Conservation (phyloP, 1,140 invertebrate genomes). For the Antheraea mylitta region DNA sequence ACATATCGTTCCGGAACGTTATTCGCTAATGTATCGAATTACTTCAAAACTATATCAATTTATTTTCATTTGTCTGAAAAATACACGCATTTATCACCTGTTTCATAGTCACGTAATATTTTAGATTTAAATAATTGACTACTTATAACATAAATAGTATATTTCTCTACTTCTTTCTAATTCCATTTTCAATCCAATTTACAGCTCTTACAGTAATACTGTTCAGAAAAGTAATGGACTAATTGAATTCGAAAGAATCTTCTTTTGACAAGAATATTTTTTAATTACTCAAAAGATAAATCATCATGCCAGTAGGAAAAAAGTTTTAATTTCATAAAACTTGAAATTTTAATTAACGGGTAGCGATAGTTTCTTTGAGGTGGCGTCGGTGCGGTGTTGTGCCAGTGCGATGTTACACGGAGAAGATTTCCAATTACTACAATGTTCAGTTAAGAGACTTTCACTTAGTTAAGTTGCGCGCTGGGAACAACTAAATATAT, state of each 20-base stretch:
- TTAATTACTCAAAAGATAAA: slow-evolving; percentile 3
- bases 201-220: too few relatives aligned
- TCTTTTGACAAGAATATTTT: background rate
- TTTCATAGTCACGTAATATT: too few relatives aligned
- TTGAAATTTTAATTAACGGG: slow-evolving; percentile 33
- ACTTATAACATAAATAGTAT: too few relatives aligned
- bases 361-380: slow-evolving; percentile 28
- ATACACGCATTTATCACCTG: background rate
- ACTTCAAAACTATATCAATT: background rate
- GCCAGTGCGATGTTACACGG: slow-evolving; percentile 20
- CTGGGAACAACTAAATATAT: slow-evolving; percentile 26
- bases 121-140: too few relatives aligned
- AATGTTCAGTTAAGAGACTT: slow-evolving; percentile 35
- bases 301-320: slow-evolving; percentile 6
- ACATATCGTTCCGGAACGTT: slow-evolving; percentile 17
- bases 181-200: too few relatives aligned
- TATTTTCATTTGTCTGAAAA: background rate
- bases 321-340: slow-evolving; percentile 33
- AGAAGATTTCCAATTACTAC: slow-evolving; percentile 31
- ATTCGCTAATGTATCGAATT: background rate
- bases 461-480: slow-evolving; percentile 26
- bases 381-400: background rate
- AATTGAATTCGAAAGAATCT: background rate
- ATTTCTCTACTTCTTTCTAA: too few relatives aligned
- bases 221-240: background rate